Evolutionary conservation across 2,888 invertebrate genomes (phyloP).

Genomic region (Catocala sponsa): DNA sequence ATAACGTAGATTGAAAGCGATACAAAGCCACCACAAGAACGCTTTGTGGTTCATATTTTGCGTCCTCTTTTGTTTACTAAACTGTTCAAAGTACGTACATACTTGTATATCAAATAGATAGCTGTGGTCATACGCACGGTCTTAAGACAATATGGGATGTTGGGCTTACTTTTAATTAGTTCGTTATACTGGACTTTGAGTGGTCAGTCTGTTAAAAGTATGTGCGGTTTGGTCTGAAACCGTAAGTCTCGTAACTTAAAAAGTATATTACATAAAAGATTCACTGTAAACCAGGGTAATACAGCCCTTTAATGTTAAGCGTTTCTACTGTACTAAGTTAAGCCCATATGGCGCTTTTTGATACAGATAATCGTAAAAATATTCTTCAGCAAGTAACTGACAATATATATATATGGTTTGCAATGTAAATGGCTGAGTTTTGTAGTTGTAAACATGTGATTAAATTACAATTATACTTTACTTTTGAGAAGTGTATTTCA

Average conservation of each 20-base stretch:
- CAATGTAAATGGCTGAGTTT: no score
- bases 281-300: no score
- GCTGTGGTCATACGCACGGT: constrained; percentile 46
- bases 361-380: no score
- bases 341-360: no score
- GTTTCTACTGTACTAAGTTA: no score
- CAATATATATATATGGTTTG: no score
- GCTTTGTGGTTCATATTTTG: constrained; percentile 82
- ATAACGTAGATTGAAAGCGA: constrained; percentile 82
- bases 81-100: constrained; percentile 47
- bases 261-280: no score
- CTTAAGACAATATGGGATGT: constrained; percentile 17
- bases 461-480: no score
- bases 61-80: constrained; percentile 63
- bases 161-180: constrained; percentile 29
- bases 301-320: no score
- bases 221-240: constrained; percentile 15
- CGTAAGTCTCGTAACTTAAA: background rate
- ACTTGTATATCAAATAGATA: constrained; percentile 63
- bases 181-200: constrained; percentile 13
- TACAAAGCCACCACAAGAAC: constrained; percentile 83
- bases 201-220: constrained; percentile 24
- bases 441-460: no score
- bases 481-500: no score
- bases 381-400: no score